Conservation (phyloP, 2,113 vertebrate species). For the Hyaena hyaena region DNA sequence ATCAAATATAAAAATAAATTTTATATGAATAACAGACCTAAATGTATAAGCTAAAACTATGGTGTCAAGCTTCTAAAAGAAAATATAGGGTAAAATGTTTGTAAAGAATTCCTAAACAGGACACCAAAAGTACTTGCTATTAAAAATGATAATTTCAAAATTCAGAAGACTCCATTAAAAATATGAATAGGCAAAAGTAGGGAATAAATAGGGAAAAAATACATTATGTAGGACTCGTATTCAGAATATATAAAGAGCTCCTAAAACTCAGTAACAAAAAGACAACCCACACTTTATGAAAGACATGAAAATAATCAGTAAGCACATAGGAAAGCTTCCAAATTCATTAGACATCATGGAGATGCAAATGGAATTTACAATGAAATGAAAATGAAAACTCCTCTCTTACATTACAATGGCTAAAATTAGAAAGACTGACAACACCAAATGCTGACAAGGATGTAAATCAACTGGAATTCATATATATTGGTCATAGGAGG, state of each 20-base stretch:
- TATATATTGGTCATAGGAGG: not conserved
- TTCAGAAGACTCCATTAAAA: not conserved
- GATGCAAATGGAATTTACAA: not conserved
- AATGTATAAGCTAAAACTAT: not conserved
- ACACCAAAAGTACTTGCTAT: not conserved
- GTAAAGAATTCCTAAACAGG: not conserved
- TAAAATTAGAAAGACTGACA: not conserved
- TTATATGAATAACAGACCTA: not conserved
- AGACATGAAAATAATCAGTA: not conserved
- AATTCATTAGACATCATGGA: not conserved
- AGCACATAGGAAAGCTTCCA: not conserved
- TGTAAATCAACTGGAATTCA: not conserved
- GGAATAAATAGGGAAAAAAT: not conserved
- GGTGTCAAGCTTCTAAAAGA: not conserved
- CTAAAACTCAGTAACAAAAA: not conserved
- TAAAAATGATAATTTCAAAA: slow-evolving; percentile 42
- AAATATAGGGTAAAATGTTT: slow-evolving; percentile 31
- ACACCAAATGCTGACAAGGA: not conserved
- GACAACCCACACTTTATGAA: not conserved
- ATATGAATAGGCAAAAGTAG: not conserved
- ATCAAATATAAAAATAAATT: not conserved
- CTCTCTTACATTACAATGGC: not conserved
- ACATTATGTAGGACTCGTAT: not conserved
- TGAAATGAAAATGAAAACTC: not conserved
- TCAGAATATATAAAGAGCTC: slow-evolving; percentile 6